phyloP scores from a whole-genome alignment of 2,113 vertebrate genomes.

The Baryphthengus martii region DNA sequence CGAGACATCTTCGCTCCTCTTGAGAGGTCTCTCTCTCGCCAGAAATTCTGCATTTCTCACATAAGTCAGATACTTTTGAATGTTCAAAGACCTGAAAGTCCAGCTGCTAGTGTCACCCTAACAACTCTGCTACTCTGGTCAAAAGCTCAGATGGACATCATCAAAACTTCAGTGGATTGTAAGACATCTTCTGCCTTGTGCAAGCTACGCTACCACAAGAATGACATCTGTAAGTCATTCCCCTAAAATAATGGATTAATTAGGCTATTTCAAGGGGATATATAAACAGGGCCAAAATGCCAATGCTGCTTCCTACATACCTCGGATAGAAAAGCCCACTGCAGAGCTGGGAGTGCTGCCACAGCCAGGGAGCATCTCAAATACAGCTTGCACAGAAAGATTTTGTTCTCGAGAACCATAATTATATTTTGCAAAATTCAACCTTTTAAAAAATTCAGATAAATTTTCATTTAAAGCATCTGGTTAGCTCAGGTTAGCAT shows the following conservation, averaged over 20 bases:
- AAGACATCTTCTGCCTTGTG: not conserved
- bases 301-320: not conserved
- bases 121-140: not conserved
- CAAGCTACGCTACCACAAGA: not conserved
- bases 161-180: not conserved
- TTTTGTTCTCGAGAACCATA: not conserved
- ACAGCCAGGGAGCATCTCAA: not conserved
- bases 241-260: fast-evolving
- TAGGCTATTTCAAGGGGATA: not conserved
- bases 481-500: not conserved
- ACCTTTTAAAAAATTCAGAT: not conserved
- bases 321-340: not conserved
- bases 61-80: not conserved
- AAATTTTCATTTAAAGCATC: not conserved
- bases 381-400: not conserved
- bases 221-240: not conserved
- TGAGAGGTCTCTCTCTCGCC: not conserved
- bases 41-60: not conserved
- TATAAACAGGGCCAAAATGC: not conserved
- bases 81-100: not conserved
- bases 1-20: not conserved
- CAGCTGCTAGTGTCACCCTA: not conserved
- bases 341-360: not conserved
- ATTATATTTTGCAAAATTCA: not conserved
- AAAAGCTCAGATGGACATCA: not conserved